Conservation (phyloP, 2,888 invertebrate genomes). For the Mimumesa dahlbomi region DNA sequence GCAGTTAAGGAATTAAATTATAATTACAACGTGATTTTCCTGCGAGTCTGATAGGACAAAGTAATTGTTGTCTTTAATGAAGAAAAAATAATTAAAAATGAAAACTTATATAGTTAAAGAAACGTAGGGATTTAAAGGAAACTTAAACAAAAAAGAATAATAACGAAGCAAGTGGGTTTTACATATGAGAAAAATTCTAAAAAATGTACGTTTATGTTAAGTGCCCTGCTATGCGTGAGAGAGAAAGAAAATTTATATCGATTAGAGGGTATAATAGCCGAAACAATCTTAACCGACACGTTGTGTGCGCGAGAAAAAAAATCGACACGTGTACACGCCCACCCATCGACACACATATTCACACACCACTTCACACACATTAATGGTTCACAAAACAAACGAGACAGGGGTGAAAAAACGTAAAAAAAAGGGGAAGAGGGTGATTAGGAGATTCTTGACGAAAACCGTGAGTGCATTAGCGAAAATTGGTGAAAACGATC, state of each 20-base stretch:
- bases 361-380: slow-evolving; percentile 35
- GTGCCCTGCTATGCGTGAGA: slow-evolving; percentile 49
- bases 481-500: slow-evolving; percentile 29
- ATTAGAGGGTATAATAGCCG: slow-evolving; percentile 21
- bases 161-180: slow-evolving; percentile 39
- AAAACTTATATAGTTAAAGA: slow-evolving; percentile 51
- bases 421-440: slow-evolving; percentile 1
- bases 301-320: slow-evolving; percentile 40
- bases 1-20: slow-evolving; percentile 64
- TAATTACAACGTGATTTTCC: slow-evolving; percentile 58
- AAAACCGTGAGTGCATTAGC: slow-evolving; percentile 48
- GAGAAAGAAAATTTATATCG: slow-evolving; percentile 20
- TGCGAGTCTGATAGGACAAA: slow-evolving; percentile 50
- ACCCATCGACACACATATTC: slow-evolving; percentile 38
- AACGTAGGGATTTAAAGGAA: slow-evolving; percentile 51
- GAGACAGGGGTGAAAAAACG: slow-evolving; percentile 8
- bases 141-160: neutral
- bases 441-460: slow-evolving; percentile 32
- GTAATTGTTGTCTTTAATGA: slow-evolving; percentile 41
- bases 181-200: slow-evolving; percentile 61
- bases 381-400: slow-evolving; percentile 25
- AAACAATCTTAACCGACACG: slow-evolving; percentile 22
- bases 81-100: neutral
- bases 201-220: slow-evolving; percentile 62
- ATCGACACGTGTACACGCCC: slow-evolving; percentile 34